phyloP scores from a whole-genome alignment of 2,797 vertebrate species.

The Aldrovandia affinis region DNA sequence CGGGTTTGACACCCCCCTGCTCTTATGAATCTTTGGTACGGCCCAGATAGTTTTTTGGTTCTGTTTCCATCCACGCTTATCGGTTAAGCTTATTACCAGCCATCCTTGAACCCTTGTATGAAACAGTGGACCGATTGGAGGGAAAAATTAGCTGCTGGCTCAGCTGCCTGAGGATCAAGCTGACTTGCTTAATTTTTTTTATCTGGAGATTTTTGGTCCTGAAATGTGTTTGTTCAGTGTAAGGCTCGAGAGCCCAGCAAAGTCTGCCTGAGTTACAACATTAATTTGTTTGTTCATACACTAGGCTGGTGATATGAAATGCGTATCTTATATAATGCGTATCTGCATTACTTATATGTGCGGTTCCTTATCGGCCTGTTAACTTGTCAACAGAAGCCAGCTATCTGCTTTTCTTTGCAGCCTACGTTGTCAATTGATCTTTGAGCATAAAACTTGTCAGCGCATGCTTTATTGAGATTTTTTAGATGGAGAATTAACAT shows the following conservation, averaged over 20 bases:
- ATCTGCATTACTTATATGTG: too few relatives aligned
- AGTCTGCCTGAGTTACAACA: too few relatives aligned
- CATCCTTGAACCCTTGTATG: background rate
- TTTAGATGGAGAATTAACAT: background rate
- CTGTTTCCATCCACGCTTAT: constrained; percentile 13
- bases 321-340: too few relatives aligned
- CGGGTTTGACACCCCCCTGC: too few relatives aligned
- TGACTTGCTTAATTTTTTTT: background rate
- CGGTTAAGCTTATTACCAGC: background rate
- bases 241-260: too few relatives aligned
- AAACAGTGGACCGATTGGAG: background rate
- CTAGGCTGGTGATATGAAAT: too few relatives aligned
- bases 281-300: too few relatives aligned
- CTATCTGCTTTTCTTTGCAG: too few relatives aligned
- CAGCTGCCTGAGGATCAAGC: background rate
- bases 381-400: too few relatives aligned
- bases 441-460: background rate
- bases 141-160: background rate
- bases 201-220: background rate
- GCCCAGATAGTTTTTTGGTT: constrained; percentile 13
- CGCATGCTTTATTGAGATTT: background rate
- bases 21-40: background rate
- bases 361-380: too few relatives aligned
- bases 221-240: background rate
- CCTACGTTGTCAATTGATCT: background rate